Evolutionary conservation across 1,140 invertebrate species (phyloP).

Genomic region (Heterodera schachtii): DNA sequence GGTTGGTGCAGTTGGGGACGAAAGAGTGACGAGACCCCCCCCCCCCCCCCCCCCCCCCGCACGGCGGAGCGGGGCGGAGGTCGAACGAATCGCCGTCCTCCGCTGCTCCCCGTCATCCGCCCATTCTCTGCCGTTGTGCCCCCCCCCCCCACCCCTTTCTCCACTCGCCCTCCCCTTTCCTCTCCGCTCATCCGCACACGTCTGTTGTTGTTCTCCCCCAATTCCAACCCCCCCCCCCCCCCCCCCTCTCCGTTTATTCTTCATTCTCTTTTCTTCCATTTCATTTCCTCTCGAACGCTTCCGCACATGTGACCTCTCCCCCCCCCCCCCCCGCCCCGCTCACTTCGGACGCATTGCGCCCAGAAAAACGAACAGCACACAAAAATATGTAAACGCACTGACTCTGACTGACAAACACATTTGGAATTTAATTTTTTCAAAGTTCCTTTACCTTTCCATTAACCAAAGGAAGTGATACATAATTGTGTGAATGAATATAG

Average conservation of each 20-base stretch:
- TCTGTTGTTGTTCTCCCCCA: conserved; percentile 19
- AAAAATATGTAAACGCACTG: background rate
- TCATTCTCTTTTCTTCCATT: background rate
- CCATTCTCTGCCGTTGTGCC: background rate
- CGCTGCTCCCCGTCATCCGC: background rate
- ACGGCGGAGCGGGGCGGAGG: background rate
- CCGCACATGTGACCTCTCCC: conserved; percentile 29
- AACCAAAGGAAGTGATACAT: too few relatives aligned
- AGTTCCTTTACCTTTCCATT: too few relatives aligned
- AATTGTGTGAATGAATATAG: too few relatives aligned
- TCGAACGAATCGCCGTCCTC: background rate
- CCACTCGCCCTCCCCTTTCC: background rate
- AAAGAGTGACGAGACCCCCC: background rate
- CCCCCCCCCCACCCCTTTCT: background rate
- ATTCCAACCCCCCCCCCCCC: background rate
- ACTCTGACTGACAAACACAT: too few relatives aligned
- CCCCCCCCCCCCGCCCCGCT: background rate
- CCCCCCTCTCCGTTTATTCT: background rate
- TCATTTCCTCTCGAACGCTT: conserved; percentile 10
- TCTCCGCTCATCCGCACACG: conserved; percentile 18
- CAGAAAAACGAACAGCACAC: background rate
- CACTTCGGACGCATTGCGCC: conserved; percentile 1
- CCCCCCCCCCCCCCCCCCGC: background rate
- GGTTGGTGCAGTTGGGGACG: background rate
- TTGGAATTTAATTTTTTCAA: too few relatives aligned